These are phyloP conservation scores for Pandemis corylana DNA, from an alignment of 2,888 invertebrate genomes.

Conservation along the genomic window DNA sequence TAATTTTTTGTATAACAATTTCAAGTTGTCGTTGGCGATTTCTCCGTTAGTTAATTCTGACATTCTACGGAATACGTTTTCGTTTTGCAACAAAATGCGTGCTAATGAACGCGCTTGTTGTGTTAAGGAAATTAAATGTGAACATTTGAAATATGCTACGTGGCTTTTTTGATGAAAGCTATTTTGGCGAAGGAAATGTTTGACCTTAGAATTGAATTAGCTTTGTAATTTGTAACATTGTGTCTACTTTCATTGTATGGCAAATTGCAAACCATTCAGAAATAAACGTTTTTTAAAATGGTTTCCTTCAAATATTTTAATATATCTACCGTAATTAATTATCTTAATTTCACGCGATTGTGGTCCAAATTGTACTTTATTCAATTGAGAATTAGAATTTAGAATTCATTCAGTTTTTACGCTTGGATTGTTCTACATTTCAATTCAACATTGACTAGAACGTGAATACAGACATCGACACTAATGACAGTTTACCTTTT, in stretches of 20 bases:
- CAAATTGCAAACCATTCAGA: background rate
- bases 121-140: conserved; percentile 31
- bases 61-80: background rate
- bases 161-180: background rate
- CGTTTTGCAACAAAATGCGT: conserved; percentile 6
- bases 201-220: background rate
- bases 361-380: too few relatives aligned
- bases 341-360: too few relatives aligned
- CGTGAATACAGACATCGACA: too few relatives aligned
- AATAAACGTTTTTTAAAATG: too few relatives aligned
- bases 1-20: conserved; percentile 15
- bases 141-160: background rate
- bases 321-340: too few relatives aligned
- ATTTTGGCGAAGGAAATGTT: background rate
- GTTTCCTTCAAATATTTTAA: too few relatives aligned
- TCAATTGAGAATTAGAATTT: too few relatives aligned
- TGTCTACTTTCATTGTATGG: background rate
- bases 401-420: too few relatives aligned
- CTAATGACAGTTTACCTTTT: too few relatives aligned
- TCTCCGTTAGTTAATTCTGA: background rate
- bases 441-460: too few relatives aligned
- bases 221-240: too few relatives aligned
- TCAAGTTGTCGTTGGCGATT: background rate
- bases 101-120: conserved; percentile 1
- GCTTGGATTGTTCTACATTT: too few relatives aligned